These are phyloP conservation scores for Elysia crispata DNA, from an alignment of 2,888 invertebrate species.

Conservation along the genomic window DNA sequence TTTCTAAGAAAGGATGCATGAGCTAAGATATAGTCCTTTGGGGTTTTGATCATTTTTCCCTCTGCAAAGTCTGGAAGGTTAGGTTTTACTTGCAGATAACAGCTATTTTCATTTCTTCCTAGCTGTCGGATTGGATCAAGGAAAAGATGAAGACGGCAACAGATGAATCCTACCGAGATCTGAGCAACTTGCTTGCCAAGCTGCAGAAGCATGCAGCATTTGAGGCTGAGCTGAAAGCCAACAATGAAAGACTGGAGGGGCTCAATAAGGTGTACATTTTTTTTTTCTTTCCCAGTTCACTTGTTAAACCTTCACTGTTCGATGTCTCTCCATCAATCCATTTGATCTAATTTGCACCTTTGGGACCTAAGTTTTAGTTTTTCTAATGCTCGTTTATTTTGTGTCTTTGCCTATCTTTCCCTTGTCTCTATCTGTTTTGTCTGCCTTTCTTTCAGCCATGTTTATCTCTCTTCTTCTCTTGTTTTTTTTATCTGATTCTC, in stretches of 20 bases:
- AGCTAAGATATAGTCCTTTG: too few relatives aligned
- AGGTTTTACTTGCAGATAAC: too few relatives aligned
- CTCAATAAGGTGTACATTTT: constrained; percentile 73
- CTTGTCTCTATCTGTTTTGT: background rate
- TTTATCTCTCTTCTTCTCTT: background rate
- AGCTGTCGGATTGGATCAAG: constrained; percentile 89
- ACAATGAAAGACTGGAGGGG: constrained; percentile 76
- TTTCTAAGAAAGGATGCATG: too few relatives aligned
- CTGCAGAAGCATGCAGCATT: constrained; percentile 79
- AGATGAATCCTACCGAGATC: constrained; percentile 94
- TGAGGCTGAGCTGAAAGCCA: constrained; percentile 79
- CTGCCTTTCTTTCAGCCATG: background rate
- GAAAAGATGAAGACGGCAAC: constrained; percentile 94
- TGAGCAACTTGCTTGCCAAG: constrained; percentile 83
- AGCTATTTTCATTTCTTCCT: constrained; percentile 35
- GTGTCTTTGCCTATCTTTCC: background rate
- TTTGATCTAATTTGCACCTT: too few relatives aligned
- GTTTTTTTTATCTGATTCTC: background rate
- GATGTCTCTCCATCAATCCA: too few relatives aligned
- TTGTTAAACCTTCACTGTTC: too few relatives aligned
- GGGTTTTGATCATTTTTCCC: too few relatives aligned
- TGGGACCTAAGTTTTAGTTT: too few relatives aligned
- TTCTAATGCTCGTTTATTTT: background rate
- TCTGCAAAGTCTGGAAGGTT: too few relatives aligned
- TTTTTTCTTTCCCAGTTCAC: too few relatives aligned